phyloP scores from a whole-genome alignment of 2,888 invertebrate species.

The Troides aeacus region DNA sequence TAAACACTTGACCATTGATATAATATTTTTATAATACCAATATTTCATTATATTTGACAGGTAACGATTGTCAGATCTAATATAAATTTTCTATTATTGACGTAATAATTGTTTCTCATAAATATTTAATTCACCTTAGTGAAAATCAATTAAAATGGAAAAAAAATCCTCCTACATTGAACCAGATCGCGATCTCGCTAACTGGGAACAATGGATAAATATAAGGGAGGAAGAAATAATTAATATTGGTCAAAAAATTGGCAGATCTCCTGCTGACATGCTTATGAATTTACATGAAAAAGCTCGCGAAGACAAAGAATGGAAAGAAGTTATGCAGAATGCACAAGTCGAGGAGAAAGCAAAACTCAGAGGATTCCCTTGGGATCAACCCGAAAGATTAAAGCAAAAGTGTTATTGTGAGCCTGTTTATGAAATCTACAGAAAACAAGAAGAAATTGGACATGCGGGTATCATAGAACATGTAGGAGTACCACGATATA shows the following conservation, averaged over 20 bases:
- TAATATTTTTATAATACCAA: not conserved
- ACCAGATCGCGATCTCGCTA: slow-evolving; percentile 56
- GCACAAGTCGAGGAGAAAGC: slow-evolving; percentile 57
- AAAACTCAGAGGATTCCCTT: slow-evolving; percentile 48
- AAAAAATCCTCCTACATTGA: slow-evolving; percentile 36
- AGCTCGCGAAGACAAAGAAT: slow-evolving; percentile 57
- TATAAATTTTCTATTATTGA: not conserved
- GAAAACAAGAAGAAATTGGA: slow-evolving; percentile 58
- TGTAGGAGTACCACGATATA: slow-evolving; percentile 55
- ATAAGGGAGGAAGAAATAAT: slow-evolving; percentile 59
- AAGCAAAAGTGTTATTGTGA: slow-evolving; percentile 54
- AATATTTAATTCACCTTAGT: not conserved
- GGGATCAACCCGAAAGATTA: slow-evolving; percentile 58
- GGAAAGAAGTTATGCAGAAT: slow-evolving; percentile 57
- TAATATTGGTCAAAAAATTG: slow-evolving; percentile 44
- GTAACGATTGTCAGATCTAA: not conserved
- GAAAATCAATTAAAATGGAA: slow-evolving; percentile 26
- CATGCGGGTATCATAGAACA: slow-evolving; percentile 56
- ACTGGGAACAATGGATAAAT: slow-evolving; percentile 70
- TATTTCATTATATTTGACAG: not conserved
- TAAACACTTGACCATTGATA: not conserved
- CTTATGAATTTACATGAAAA: slow-evolving; percentile 61
- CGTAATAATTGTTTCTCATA: not conserved
- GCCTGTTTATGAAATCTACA: slow-evolving; percentile 60
- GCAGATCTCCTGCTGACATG: slow-evolving; percentile 55